A percentile compares a stretch with the other conserved stretches of the same genome.
phyloP scores from a whole-genome alignment of 2,113 vertebrate genomes.

The Chroicocephalus ridibundus region DNA sequence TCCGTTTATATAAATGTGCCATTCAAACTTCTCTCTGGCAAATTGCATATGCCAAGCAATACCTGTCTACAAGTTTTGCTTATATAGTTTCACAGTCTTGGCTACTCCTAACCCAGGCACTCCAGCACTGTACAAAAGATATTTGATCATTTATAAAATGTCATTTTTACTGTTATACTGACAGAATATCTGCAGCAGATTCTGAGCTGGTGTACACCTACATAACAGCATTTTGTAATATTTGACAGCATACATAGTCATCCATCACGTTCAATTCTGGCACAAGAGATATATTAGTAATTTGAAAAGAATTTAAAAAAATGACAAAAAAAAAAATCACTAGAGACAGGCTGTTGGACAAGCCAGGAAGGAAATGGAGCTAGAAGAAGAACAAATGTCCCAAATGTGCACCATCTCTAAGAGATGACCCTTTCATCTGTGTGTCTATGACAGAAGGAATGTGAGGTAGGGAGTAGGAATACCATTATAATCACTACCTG shows the following conservation, averaged over 20 bases:
- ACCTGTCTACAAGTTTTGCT: neutral
- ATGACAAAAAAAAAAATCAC: neutral
- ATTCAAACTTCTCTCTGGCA: conserved; percentile 17
- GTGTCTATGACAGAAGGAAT: neutral
- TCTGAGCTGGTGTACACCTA: neutral
- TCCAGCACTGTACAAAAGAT: neutral
- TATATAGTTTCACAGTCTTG: neutral
- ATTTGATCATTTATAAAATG: conserved; percentile 19
- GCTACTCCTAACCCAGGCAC: neutral
- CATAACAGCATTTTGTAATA: neutral
- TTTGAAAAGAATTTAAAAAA: neutral
- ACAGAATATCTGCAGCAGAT: neutral
- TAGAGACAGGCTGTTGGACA: neutral
- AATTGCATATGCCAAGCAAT: conserved; percentile 16
- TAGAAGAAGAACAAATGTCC: neutral
- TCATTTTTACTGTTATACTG: neutral
- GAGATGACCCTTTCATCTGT: neutral
- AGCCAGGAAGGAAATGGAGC: neutral
- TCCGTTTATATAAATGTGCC: conserved; percentile 26
- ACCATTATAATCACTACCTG: neutral
- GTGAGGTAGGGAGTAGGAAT: neutral
- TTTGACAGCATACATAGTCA: neutral
- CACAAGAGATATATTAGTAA: neutral
- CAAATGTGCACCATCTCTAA: neutral
- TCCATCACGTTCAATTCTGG: neutral